Evolutionary conservation across 2,113 vertebrate genomes (phyloP), one percentile per base, ranked within the genome.

Genomic region (Caretta caretta): DNA sequence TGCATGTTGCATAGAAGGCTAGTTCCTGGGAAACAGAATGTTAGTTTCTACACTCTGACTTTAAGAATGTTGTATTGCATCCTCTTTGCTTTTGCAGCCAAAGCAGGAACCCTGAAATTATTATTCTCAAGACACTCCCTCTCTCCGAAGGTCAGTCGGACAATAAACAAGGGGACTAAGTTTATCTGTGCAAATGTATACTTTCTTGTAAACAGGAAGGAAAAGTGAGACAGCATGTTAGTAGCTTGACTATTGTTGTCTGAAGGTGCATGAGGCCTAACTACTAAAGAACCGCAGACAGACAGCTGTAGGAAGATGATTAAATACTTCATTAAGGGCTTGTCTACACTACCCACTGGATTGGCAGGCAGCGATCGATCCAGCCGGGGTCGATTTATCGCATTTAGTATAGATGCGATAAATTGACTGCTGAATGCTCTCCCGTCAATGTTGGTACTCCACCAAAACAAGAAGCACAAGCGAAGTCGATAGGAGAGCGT

Each of bases 181-280:
- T 97, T 96, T 93, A 72, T 94, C 85, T 90, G 50, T 69, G 42
- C 53, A 88, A 94, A 90, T 42, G 50, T 69, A 79, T 79, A 29
- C 80, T 91, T 95, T 89, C 1, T 1, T 81, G 76, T 90, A 91
- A 96, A 94, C 81, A 94, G 96, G 94, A 96, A 93, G 86, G 76
- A 94, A 93, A 94, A 91, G 62, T 90, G 94, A 94, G 83, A 90
- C 2, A 3, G 12, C 1, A 0, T 93, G 90, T 97, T 46, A 93
- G 80, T 81, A 80, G 48, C 76, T 87, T 95, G 89, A 46, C 27
- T 80, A 38, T 76, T 79, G 80, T 87, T 62, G 38, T 78, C 84
- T 92, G 49, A 80, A 90, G 54, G 48, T 20, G 50, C 59, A 75
- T 84, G 50, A 84, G 42, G 27, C 65, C 65, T 69, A 65, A 65